Conservation (phyloP, 1,140 invertebrate species). For the Drosophila kurseongensis region DNA sequence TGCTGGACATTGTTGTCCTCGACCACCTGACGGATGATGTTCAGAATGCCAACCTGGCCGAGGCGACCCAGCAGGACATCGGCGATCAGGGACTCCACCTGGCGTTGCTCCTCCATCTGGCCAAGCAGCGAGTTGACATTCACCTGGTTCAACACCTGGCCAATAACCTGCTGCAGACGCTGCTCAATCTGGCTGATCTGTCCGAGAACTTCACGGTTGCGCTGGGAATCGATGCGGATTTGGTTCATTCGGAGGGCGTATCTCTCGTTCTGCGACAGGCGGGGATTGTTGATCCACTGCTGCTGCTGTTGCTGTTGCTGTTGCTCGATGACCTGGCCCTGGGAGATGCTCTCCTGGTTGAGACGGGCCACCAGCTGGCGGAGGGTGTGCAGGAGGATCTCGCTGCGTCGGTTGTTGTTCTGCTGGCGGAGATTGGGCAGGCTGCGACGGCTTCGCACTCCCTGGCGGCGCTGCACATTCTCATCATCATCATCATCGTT, state of each 20-base stretch:
- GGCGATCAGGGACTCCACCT: slow-evolving; percentile 46
- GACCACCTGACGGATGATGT: slow-evolving; percentile 52
- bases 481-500: slow-evolving; percentile 15
- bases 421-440: slow-evolving; percentile 17
- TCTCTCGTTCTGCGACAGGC: slow-evolving; percentile 35
- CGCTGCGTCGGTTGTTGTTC: slow-evolving; percentile 32
- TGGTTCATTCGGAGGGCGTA: slow-evolving; percentile 55
- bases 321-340: slow-evolving; percentile 1
- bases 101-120: slow-evolving; percentile 20
- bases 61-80: slow-evolving; percentile 56
- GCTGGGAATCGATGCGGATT: slow-evolving; percentile 43
- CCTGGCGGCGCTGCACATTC: slow-evolving; percentile 5
- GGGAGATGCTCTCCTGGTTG: slow-evolving; percentile 61
- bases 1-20: slow-evolving; percentile 29
- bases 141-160: slow-evolving; percentile 17
- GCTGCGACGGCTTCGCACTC: slow-evolving; percentile 54
- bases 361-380: slow-evolving; percentile 69
- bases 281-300: slow-evolving; percentile 26
- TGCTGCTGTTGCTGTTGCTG: slow-evolving; percentile 5
- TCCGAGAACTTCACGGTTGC: slow-evolving; percentile 36
- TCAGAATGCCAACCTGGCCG: slow-evolving; percentile 52
- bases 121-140: not conserved
- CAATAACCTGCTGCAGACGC: slow-evolving; percentile 27
- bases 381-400: slow-evolving; percentile 58
- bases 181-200: slow-evolving; percentile 44